Evolutionary conservation across 1,140 invertebrate genomes (phyloP).

Genomic region (Eubasilissa regina): DNA sequence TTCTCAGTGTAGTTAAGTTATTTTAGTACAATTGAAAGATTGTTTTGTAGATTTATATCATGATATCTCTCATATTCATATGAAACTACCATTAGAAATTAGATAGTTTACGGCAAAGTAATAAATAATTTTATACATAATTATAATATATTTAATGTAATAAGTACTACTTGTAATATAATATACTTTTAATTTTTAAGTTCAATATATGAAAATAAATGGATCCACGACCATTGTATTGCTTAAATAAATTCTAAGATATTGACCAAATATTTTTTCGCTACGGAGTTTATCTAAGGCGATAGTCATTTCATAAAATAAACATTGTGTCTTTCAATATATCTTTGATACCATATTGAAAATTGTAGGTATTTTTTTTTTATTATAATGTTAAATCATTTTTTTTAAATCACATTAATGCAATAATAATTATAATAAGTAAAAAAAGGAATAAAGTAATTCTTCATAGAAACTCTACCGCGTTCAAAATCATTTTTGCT

Average conservation of each 20-base stretch:
- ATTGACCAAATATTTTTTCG: neutral
- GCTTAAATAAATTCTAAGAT: neutral
- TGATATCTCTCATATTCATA: constrained; percentile 25
- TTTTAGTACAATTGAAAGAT: too few relatives aligned
- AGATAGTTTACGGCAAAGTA: neutral
- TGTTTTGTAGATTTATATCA: constrained; percentile 2
- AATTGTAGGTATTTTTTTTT: too few relatives aligned
- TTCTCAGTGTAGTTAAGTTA: too few relatives aligned
- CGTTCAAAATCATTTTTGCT: too few relatives aligned
- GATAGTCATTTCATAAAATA: too few relatives aligned
- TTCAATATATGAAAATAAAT: neutral
- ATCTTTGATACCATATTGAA: too few relatives aligned
- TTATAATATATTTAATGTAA: neutral
- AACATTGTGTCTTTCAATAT: too few relatives aligned
- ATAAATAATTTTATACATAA: neutral
- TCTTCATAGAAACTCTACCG: too few relatives aligned
- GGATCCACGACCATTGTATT: neutral
- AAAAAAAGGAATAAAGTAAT: too few relatives aligned
- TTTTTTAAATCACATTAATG: too few relatives aligned
- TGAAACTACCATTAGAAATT: constrained; percentile 29
- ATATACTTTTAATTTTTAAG: neutral
- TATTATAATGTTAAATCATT: too few relatives aligned
- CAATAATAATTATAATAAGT: too few relatives aligned
- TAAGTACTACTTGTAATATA: neutral
- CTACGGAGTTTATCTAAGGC: neutral